These are phyloP conservation scores for Rhagium mordax DNA, from an alignment of 2,888 invertebrate genomes.

Conservation along the genomic window DNA sequence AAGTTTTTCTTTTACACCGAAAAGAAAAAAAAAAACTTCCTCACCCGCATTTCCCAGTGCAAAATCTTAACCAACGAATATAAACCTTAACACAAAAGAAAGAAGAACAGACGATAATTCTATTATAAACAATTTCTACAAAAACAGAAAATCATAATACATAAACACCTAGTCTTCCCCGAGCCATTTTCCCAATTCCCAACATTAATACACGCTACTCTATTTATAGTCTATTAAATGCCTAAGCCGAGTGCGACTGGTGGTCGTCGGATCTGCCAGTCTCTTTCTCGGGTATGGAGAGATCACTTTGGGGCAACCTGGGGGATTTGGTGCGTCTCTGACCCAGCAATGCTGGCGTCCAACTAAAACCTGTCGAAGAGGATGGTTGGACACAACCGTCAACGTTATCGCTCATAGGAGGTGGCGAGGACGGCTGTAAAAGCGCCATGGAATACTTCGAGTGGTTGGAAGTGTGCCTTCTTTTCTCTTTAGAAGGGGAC, in stretches of 20 bases:
- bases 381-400: slow-evolving; percentile 55
- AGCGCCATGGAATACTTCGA: slow-evolving; percentile 43
- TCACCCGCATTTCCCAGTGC: no score
- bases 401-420: slow-evolving; percentile 58
- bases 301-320: slow-evolving; percentile 55
- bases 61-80: no score
- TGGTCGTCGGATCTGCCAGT: slow-evolving; percentile 54
- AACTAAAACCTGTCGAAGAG: slow-evolving; percentile 65
- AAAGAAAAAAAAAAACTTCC: no score
- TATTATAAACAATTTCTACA: no score
- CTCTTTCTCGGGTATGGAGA: slow-evolving; percentile 65
- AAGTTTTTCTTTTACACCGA: no score
- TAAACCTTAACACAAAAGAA: no score
- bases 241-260: slow-evolving; percentile 57
- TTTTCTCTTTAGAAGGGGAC: slow-evolving; percentile 46
- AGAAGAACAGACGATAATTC: no score
- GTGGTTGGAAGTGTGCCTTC: slow-evolving; percentile 40
- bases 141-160: no score
- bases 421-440: slow-evolving; percentile 54
- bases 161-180: background rate
- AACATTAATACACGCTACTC: background rate
- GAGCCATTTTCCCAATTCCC: background rate
- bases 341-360: slow-evolving; percentile 67
- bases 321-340: slow-evolving; percentile 60
- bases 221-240: background rate